These are phyloP conservation scores for Datnioides undecimradiatus DNA, from an alignment of 2,113 vertebrate genomes.

Conservation along the genomic window DNA sequence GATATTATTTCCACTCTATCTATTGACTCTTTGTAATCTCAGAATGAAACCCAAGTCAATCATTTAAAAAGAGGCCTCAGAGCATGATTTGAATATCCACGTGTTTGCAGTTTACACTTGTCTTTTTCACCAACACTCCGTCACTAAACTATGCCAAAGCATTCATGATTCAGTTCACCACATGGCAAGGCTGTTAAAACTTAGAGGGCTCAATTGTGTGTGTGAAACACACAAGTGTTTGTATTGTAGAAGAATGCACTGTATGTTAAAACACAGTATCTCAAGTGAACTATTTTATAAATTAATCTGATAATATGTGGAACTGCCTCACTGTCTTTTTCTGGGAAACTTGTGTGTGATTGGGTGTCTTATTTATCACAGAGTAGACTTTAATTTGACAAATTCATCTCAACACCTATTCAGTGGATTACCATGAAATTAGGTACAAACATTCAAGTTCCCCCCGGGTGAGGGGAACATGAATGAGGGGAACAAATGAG, in stretches of 20 bases:
- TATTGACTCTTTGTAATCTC: slow-evolving; percentile 57
- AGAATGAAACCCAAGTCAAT: slow-evolving; percentile 20
- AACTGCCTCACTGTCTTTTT: slow-evolving; percentile 28
- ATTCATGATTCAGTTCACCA: slow-evolving; percentile 67
- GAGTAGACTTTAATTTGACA: background rate
- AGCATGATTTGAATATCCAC: slow-evolving; percentile 66
- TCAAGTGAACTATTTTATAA: slow-evolving; percentile 81
- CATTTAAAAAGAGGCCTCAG: slow-evolving; percentile 45
- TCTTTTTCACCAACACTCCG: slow-evolving; percentile 73
- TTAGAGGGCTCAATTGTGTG: slow-evolving; percentile 74
- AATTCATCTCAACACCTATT: background rate
- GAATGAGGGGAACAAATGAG: too few species aligned
- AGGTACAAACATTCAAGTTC: background rate
- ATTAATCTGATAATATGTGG: slow-evolving; percentile 65
- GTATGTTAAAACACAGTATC: slow-evolving; percentile 70
- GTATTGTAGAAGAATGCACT: slow-evolving; percentile 76
- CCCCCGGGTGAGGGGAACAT: too few species aligned
- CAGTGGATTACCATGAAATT: background rate
- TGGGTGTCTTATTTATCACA: background rate
- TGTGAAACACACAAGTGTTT: slow-evolving; percentile 63
- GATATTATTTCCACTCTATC: slow-evolving; percentile 51
- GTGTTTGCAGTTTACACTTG: slow-evolving; percentile 57
- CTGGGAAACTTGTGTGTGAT: background rate
- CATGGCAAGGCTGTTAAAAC: slow-evolving; percentile 74
- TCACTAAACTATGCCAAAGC: slow-evolving; percentile 86